phyloP scores from a whole-genome alignment of 1,140 invertebrate species.

The Drosophila triauraria region DNA sequence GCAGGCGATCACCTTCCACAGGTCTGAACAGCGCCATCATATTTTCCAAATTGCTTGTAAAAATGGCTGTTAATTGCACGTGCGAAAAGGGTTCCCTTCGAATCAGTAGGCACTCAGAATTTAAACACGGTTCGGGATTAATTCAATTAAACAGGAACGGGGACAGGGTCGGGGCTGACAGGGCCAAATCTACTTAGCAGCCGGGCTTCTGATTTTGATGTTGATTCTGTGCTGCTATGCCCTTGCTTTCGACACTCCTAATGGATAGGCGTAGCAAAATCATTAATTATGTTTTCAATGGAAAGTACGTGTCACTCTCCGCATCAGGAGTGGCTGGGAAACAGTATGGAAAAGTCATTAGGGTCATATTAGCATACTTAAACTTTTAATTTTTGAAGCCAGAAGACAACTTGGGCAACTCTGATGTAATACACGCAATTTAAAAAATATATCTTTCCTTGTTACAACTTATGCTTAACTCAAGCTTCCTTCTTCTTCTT shows the following conservation, averaged over 20 bases:
- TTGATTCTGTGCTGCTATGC: slow-evolving; percentile 16
- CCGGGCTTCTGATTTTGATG: slow-evolving; percentile 43
- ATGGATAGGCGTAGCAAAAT: slow-evolving; percentile 75
- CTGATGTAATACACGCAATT: no score
- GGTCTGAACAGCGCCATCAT: slow-evolving; percentile 68
- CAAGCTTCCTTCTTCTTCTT: no score
- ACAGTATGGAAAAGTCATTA: slow-evolving; percentile 10
- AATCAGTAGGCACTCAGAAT: slow-evolving; percentile 42
- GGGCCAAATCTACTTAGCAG: slow-evolving; percentile 38
- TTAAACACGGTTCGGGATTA: slow-evolving; percentile 65
- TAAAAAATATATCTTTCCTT: no score
- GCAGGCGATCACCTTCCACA: slow-evolving; percentile 21
- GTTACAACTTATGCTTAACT: no score
- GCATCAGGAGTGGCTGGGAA: neutral
- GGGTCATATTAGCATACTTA: slow-evolving; percentile 4
- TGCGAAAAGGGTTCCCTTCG: slow-evolving; percentile 63
- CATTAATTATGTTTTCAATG: slow-evolving; percentile 76
- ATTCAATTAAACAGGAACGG: slow-evolving; percentile 69
- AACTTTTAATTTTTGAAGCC: neutral
- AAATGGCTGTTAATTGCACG: slow-evolving; percentile 74
- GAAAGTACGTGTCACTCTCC: slow-evolving; percentile 67
- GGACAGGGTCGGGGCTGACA: slow-evolving; percentile 21
- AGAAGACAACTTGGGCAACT: no score
- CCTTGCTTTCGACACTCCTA: slow-evolving; percentile 74
- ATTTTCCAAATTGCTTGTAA: slow-evolving; percentile 78